A percentile compares a stretch with the other conserved stretches of the same genome.
Evolutionary conservation across 92 coral and sea anemone species (phyloP).

Genomic region (Palythoa heliodiscus): DNA sequence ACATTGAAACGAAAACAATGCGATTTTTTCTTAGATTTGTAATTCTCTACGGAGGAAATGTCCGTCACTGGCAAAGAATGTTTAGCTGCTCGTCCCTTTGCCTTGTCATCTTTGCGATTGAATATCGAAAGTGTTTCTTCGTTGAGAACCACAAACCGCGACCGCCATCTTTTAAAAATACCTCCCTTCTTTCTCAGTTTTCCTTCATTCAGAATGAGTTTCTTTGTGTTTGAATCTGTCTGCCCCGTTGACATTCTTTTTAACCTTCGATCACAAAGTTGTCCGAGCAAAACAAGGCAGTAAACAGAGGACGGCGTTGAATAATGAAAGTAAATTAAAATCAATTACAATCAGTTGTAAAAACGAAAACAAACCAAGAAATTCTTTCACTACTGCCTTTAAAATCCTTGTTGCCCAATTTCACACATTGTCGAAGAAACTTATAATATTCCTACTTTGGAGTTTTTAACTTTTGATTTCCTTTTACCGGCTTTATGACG

Average conservation of each 20-base stretch:
- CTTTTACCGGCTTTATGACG: neutral
- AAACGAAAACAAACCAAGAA: neutral
- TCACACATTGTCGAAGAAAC: neutral
- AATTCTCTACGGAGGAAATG: constrained; percentile 71
- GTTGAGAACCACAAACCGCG: constrained; percentile 73
- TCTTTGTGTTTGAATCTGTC: constrained; percentile 46
- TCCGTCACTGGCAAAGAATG: constrained; percentile 81
- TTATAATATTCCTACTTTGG: neutral
- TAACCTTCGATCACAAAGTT: neutral
- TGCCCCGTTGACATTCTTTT: constrained; percentile 18
- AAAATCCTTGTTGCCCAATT: neutral
- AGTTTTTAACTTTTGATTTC: neutral
- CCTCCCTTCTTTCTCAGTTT: constrained; percentile 77
- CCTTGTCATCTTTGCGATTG: constrained; percentile 85
- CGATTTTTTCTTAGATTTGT: constrained; percentile 81
- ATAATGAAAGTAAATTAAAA: neutral
- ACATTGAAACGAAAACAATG: constrained; percentile 78
- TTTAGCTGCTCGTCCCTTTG: constrained; percentile 74
- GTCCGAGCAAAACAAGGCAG: neutral
- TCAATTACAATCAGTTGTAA: neutral
- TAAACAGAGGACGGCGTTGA: neutral
- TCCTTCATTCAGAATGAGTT: constrained; percentile 76
- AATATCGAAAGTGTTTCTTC: constrained; percentile 81
- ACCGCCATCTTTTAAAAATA: constrained; percentile 87
- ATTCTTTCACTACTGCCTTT: too few species aligned